Percentiles rank a stretch among this genome's conserved stretches.
Evolutionary conservation across 2,113 vertebrate species (phyloP).

Genomic region (Helogale parvula): DNA sequence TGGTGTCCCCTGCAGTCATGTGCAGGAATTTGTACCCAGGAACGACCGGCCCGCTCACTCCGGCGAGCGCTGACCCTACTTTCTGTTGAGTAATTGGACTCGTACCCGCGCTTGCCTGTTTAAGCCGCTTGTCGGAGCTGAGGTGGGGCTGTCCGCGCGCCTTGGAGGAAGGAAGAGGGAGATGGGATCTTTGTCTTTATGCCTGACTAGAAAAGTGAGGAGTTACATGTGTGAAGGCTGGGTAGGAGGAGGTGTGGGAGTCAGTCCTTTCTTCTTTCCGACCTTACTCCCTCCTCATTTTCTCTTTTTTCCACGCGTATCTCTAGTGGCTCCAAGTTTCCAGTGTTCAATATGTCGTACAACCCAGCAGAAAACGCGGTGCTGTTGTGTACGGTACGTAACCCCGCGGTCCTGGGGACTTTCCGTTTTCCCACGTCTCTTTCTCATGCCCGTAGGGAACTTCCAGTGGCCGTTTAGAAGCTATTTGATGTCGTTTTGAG

Average conservation of each 20-base stretch:
- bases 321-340: conserved; percentile 96
- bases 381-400: conserved; percentile 95
- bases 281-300: neutral
- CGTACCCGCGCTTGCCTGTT: neutral
- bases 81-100: neutral
- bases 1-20: conserved; percentile 37
- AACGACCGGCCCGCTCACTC: neutral
- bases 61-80: neutral
- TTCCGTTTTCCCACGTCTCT: neutral
- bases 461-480: neutral
- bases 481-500: conserved; percentile 9
- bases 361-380: conserved; percentile 98
- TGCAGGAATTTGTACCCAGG: conserved; percentile 54
- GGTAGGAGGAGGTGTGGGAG: neutral
- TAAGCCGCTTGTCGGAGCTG: neutral
- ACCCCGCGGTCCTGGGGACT: neutral
- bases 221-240: neutral
- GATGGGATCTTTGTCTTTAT: conserved; percentile 36
- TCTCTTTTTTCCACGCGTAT: neutral
- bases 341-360: conserved; percentile 98
- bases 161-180: neutral
- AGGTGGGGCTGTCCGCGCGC: neutral
- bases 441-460: neutral
- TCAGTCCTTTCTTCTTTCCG: conserved; percentile 17
- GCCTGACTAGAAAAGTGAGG: neutral